These are phyloP conservation scores for Actinopyga echinites DNA, from an alignment of 53 echinoderm and acorn worm genomes.

Conservation along the genomic window DNA sequence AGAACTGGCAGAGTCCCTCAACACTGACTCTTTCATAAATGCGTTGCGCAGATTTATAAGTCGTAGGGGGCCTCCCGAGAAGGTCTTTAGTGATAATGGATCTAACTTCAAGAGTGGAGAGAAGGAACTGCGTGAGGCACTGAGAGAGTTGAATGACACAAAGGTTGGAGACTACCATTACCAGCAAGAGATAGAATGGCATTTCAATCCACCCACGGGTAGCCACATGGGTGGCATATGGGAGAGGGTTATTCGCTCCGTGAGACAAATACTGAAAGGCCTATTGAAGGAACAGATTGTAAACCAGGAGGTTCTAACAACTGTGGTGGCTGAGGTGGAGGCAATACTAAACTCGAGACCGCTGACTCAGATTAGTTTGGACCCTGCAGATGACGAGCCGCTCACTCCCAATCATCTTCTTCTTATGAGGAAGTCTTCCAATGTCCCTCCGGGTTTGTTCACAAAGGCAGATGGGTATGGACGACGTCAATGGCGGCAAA, in stretches of 20 bases:
- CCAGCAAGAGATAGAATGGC: slow-evolving; percentile 32
- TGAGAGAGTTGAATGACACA: slow-evolving; percentile 42
- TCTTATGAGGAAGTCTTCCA: slow-evolving; percentile 9
- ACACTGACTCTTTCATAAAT: slow-evolving; percentile 51
- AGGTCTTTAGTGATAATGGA: slow-evolving; percentile 59
- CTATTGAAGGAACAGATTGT: slow-evolving; percentile 26
- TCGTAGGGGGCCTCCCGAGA: slow-evolving; percentile 46
- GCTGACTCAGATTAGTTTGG: slow-evolving; percentile 32
- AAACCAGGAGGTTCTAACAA: slow-evolving; percentile 15
- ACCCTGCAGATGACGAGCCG: slow-evolving; percentile 37
- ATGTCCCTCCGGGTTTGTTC: slow-evolving; percentile 31
- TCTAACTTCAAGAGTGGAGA: slow-evolving; percentile 63
- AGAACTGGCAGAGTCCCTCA: slow-evolving; percentile 34
- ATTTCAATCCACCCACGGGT: slow-evolving; percentile 64
- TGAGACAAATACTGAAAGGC: slow-evolving; percentile 16
- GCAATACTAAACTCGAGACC: slow-evolving; percentile 43
- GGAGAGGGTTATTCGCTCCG: slow-evolving; percentile 50
- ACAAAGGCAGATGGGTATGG: slow-evolving; percentile 24
- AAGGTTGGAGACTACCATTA: slow-evolving; percentile 26
- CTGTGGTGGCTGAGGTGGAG: slow-evolving; percentile 37
- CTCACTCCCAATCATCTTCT: slow-evolving; percentile 46
- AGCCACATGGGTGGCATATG: slow-evolving; percentile 64
- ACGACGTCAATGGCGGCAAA: slow-evolving; percentile 52
- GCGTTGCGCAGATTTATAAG: slow-evolving; percentile 51
- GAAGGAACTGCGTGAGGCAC: slow-evolving; percentile 50